A percentile compares a stretch with the other conserved stretches of the same genome.
phyloP scores from a whole-genome alignment of 2,888 invertebrate species.

The Rhingia rostrata region DNA sequence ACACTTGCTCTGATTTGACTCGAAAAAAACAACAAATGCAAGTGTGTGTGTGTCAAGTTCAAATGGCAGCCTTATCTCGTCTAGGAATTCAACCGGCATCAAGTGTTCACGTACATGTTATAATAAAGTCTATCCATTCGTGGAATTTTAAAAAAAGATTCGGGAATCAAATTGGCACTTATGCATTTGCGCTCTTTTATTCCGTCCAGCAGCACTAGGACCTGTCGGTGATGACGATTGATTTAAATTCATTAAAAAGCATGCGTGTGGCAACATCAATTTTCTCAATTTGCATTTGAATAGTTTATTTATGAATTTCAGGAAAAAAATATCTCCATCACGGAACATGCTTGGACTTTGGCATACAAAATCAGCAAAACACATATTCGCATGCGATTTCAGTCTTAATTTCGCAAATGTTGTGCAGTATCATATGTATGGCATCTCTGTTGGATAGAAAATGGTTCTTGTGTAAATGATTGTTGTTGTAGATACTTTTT shows the following conservation, averaged over 20 bases:
- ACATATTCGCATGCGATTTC: conserved; percentile 7
- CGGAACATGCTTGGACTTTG: background rate
- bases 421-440: conserved; percentile 11
- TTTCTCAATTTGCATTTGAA: conserved; percentile 11
- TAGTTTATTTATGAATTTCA: conserved; percentile 21
- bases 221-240: background rate
- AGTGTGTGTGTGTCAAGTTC: conserved; percentile 27
- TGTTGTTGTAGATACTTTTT: background rate
- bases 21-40: background rate
- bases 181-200: background rate
- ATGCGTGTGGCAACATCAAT: conserved; percentile 2
- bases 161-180: background rate
- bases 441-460: background rate
- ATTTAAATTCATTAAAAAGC: background rate
- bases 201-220: background rate
- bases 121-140: background rate
- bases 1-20: conserved; percentile 3
- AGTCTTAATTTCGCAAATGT: conserved; percentile 20
- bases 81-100: background rate
- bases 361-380: conserved; percentile 13
- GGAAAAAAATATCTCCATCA: background rate
- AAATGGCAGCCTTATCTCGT: conserved; percentile 27
- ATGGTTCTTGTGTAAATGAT: background rate
- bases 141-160: conserved; percentile 1
- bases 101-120: conserved; percentile 8